phyloP scores from a whole-genome alignment of 2,888 invertebrate genomes.

The Heliconius ismenius region DNA sequence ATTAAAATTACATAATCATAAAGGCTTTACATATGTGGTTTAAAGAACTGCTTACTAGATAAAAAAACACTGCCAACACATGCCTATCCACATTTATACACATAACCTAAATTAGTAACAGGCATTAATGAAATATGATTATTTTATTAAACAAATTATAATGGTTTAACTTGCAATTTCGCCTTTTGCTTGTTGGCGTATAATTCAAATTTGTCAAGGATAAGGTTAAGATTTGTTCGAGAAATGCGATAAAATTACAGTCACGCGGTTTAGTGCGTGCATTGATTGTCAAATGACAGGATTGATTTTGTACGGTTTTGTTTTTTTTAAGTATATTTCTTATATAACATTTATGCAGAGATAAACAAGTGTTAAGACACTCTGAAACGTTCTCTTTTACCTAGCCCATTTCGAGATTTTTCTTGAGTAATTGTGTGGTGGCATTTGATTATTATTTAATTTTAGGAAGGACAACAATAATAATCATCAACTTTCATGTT shows the following conservation, averaged over 20 bases:
- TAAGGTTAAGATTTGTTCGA: conserved; percentile 21
- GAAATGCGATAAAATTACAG: conserved; percentile 10
- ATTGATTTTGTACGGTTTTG: neutral
- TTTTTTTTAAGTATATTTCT: neutral
- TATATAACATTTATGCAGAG: neutral
- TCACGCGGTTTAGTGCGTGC: conserved; percentile 18
- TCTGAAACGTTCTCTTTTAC: neutral
- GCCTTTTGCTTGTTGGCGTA: conserved; percentile 10
- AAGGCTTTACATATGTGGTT: too few species aligned
- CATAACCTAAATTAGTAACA: conserved; percentile 11
- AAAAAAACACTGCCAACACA: neutral
- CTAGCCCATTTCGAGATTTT: neutral
- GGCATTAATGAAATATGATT: neutral
- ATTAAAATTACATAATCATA: too few species aligned
- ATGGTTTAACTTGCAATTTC: conserved; percentile 11
- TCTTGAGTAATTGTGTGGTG: neutral
- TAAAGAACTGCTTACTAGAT: neutral
- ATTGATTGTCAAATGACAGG: conserved; percentile 4
- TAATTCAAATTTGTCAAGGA: conserved; percentile 22
- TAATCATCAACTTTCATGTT: conserved; percentile 14
- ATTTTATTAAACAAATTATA: neutral
- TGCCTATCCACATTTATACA: neutral
- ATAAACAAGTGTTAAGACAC: neutral
- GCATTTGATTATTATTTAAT: neutral
- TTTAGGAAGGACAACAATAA: neutral